Evolutionary conservation across 2,888 invertebrate species (phyloP).

Genomic region (Luperina testacea): DNA sequence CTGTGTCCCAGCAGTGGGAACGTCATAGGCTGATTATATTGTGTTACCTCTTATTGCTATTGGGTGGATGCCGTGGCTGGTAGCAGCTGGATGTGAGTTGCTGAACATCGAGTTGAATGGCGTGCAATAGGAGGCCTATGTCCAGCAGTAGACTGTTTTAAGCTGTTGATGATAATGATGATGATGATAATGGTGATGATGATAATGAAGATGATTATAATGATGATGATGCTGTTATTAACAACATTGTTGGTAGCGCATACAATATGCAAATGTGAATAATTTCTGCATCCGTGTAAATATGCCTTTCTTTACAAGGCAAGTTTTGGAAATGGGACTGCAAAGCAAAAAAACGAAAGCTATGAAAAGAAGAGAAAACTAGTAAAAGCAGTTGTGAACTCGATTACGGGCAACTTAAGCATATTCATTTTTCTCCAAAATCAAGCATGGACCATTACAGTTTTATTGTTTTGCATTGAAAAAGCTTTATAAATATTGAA

Average conservation of each 20-base stretch:
- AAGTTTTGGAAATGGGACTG: neutral
- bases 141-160: neutral
- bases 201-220: neutral
- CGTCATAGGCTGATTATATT: neutral
- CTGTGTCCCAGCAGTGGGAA: neutral
- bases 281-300: neutral
- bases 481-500: neutral
- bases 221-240: neutral
- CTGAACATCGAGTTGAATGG: neutral
- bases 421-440: neutral
- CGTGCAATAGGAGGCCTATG: no score
- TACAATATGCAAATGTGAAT: neutral
- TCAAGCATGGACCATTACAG: neutral
- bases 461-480: neutral
- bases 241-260: neutral
- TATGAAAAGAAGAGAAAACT: conserved; percentile 12
- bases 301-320: neutral
- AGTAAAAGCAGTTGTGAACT: neutral
- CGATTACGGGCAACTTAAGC: conserved; percentile 4
- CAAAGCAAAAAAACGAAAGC: neutral
- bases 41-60: neutral
- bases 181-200: neutral
- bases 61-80: neutral
- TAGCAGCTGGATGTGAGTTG: neutral
- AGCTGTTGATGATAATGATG: no score